Base-by-base conservation (phyloP, 2,888 invertebrate genomes). In the Apotomis betuletana region DNA sequence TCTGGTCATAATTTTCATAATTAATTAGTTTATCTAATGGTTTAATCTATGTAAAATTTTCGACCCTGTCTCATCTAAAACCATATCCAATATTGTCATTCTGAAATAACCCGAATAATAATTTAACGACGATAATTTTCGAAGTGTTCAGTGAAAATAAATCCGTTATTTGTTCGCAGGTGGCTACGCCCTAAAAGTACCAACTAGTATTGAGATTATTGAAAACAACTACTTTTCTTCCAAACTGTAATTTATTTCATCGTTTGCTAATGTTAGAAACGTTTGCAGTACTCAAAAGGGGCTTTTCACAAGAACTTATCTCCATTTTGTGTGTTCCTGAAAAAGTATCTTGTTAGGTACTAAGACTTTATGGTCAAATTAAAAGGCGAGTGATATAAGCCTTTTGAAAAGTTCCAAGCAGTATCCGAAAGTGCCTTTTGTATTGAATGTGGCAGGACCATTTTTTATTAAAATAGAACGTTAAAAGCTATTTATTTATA, bases 141-240 rank as follows among this genome's bases (percentile, higher is more conserved):
- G n/a, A n/a, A n/a, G n/a, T n/a, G n/a, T n/a, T n/a, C 27, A 27
- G 27, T 27, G 27, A 27, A 27, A 4, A 13, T 13, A 46, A 27
- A 27, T 27, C 57, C 27, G 69, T 57, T 69, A 69, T 74, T 65
- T 69, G 58, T 77, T 83, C 81, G 27, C 87, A 89, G 90, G 87
- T 90, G 68, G 88, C 89, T 67, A 80, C 86, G 15, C 89, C 89
- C 9, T 90, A 81, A 85, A 74, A 67, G 55, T 41, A 71, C 58
- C 59, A 69, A 74, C 75, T 76, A 79, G 77, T 77, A 80, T 80
- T 80, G 55, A 15, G 52, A 73, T 75, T 77, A 80, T 80, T 80
- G 52, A 15, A 49, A 71, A 74, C 71, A 74, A 67, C 58, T 58
- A 67, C 64, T 62, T 5, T 13, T 57, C 60, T 61, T 67, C 46